These are phyloP conservation scores for Rhinella marina DNA, from an alignment of 2,797 vertebrate species.

Conservation along the genomic window DNA sequence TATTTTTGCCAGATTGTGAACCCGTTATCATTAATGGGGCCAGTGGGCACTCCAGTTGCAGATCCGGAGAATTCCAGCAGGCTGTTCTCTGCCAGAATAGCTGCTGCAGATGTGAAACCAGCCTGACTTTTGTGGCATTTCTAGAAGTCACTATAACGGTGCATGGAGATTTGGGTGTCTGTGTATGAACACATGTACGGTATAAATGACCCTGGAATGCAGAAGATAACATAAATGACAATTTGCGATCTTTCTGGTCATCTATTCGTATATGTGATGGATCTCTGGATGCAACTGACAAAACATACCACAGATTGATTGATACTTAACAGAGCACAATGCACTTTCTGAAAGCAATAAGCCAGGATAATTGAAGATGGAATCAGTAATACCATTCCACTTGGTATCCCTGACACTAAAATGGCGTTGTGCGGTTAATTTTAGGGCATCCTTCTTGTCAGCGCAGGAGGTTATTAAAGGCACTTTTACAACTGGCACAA, in stretches of 20 bases:
- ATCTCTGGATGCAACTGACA: not conserved
- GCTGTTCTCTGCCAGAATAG: too few relatives aligned
- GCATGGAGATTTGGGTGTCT: not conserved
- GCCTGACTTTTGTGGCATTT: too few relatives aligned
- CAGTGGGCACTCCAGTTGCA: too few relatives aligned
- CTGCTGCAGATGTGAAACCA: too few relatives aligned
- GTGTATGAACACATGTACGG: not conserved
- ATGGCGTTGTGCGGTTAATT: not conserved
- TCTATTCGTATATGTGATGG: not conserved
- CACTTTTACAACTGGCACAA: not conserved
- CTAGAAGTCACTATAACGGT: too few relatives aligned
- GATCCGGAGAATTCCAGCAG: too few relatives aligned
- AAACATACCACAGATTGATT: not conserved
- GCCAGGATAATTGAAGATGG: not conserved
- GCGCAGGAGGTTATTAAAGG: not conserved
- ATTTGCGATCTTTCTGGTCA: not conserved
- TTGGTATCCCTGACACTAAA: not conserved
- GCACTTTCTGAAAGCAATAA: not conserved
- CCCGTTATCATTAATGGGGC: too few relatives aligned
- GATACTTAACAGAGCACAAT: not conserved
- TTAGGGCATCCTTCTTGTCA: constrained; percentile 3
- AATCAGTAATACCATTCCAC: not conserved
- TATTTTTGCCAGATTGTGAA: too few relatives aligned
- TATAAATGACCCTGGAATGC: not conserved
- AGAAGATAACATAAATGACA: not conserved